Base-by-base conservation (phyloP, 2,797 vertebrate genomes). In the Cuniculus paca region DNA sequence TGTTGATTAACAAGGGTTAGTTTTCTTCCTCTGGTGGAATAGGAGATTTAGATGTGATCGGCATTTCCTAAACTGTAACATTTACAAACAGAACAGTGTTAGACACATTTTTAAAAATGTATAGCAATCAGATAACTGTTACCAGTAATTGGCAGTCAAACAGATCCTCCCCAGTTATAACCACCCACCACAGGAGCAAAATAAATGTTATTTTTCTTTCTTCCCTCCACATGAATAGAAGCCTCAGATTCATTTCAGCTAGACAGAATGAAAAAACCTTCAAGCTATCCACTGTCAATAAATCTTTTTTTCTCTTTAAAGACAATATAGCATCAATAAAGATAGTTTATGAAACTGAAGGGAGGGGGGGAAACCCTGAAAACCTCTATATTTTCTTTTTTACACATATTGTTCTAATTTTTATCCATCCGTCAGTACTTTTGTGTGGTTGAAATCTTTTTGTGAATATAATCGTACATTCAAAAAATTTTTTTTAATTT, bases 51-150 rank as follows among this genome's bases (percentile, higher is more conserved):
- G 60, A 92, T 90, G 78, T 75, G 78, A 68, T 86, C n/a, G 24
- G 79, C 84, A 79, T 84, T 78, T 93, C 65, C 70, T 88, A 60
- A 88, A 91, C 50, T 20, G 22, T 94, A 39, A 48, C 63, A 84
- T 96, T 92, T 95, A 72, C 39, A 94, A 79, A 75, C 61, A 91
- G 95, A 96, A 79, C 28, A 48, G 54, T 92, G 89, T 95, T 91
- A 97, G 94, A 94, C 91, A 58, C 89, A 81, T 82, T 95, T 96
- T 93, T 90, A 88, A 96, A 96, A 90, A 80, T 81, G 50, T 96
- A n/a, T 96, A 94, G 96, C 96, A 97, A 96, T 96, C 95, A 94
- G 93, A 96, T 95, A 94, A 97, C 93, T 97, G 97, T 97, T 94
- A 88, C 72, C 95, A 95, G 78, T 97, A 97, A 97, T 95, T 98